Base-by-base conservation (phyloP, 2,113 vertebrate genomes). In the Bufo bufo region DNA sequence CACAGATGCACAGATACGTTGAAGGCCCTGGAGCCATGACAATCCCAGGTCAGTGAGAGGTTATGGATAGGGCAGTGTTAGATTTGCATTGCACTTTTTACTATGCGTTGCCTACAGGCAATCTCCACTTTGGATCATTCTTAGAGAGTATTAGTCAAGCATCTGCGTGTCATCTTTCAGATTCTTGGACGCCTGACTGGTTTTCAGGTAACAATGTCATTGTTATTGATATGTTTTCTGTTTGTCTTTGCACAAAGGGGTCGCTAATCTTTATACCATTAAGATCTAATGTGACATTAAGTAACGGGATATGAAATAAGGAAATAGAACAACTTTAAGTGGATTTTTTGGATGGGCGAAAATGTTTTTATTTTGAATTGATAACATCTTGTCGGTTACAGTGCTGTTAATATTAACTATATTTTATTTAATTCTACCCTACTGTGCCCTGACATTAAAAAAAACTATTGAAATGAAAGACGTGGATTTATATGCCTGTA, bases 81-180 rank as follows among this genome's bases (percentile, higher is more conserved):
- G 87, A 89, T 84, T 84, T 89, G 72, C 81, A 69, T 78, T 89
- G 74, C 33, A 84, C 72, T 78, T 84, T 65, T 66, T 77, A 75
- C 87, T 84, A 77, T 84, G 63, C 82, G 58, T 78, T 58, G 87
- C 87, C 87, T 83, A 78, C 84, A 81, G 87, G 50, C 50, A 84
- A 78, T 58, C 81, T 88, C 72, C 72, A 88, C 66, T 50, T 72
- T 78, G 59, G 81, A 89, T 89, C 52, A 84, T 84, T 84, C 87
- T 84, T 88, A 77, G 87, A 89, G 74, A 84, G 87, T 78, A 77
- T 89, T 78, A 84, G 87, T n/a, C 58, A 88, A 77, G 87, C 87
- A 88, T 88, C 82, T 84, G 87, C 50, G 59, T 77, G 87, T 89
- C 87, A 88, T 75, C 59, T 78, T 88, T 69, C 16, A 66, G 49